Conservation (phyloP, 2,888 invertebrate species). For the Xestia sexstrigata region DNA sequence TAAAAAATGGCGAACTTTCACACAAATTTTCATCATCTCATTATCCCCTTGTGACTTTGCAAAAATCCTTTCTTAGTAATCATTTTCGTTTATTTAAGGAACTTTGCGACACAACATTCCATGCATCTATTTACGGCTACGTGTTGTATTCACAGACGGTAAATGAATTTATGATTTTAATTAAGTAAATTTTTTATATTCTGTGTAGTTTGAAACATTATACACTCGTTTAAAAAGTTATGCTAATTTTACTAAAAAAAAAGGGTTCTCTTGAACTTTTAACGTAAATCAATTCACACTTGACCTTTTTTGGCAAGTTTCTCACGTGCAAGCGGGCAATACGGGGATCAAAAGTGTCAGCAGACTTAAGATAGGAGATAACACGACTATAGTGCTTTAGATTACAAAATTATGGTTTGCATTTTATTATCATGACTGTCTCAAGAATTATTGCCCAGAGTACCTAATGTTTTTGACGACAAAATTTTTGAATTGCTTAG, state of each 20-base stretch:
- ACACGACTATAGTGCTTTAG: slow-evolving; percentile 15
- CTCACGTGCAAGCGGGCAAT: slow-evolving; percentile 17
- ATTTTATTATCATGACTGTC: slow-evolving; percentile 17
- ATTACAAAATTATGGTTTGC: slow-evolving; percentile 26
- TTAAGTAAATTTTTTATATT: neutral
- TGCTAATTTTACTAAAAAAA: neutral
- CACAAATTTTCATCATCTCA: no score
- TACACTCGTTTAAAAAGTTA: neutral
- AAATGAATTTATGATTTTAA: neutral
- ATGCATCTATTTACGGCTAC: neutral
- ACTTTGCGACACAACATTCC: neutral
- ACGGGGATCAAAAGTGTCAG: slow-evolving; percentile 34
- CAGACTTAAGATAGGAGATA: slow-evolving; percentile 46
- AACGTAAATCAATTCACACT: neutral
- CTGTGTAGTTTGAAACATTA: neutral
- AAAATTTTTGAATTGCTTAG: neutral
- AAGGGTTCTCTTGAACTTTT: neutral
- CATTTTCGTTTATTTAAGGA: neutral
- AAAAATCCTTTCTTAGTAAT: neutral
- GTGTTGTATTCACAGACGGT: no score
- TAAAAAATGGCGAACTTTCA: neutral
- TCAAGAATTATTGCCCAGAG: neutral
- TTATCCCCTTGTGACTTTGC: neutral
- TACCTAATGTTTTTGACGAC: neutral
- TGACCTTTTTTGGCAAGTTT: neutral